phyloP scores from a whole-genome alignment of 2,113 vertebrate genomes.

The Phaethornis superciliosus region DNA sequence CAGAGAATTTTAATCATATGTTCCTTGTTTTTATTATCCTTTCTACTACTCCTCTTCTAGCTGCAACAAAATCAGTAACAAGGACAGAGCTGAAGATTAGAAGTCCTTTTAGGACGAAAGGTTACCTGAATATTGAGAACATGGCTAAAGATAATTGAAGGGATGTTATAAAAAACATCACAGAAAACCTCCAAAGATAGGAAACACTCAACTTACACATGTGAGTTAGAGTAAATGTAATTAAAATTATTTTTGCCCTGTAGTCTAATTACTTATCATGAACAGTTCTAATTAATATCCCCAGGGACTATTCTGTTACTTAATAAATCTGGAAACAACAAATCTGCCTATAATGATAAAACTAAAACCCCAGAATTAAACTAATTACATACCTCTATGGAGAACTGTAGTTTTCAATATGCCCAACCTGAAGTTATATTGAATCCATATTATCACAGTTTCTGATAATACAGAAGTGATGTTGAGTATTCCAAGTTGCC shows the following conservation, averaged over 20 bases:
- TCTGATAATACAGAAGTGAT: background rate
- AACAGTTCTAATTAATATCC: background rate
- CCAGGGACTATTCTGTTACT: background rate
- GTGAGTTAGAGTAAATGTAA: background rate
- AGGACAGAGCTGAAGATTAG: background rate
- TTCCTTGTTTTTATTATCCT: background rate
- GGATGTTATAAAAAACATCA: background rate
- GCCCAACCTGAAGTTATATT: background rate
- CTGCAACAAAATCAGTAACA: background rate
- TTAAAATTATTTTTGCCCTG: background rate
- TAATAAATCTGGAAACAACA: background rate
- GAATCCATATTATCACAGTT: background rate
- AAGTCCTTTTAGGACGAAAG: background rate
- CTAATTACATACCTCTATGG: background rate
- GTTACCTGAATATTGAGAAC: background rate
- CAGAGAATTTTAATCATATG: background rate
- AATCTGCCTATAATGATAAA: background rate
- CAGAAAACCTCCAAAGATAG: background rate
- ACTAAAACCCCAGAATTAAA: background rate
- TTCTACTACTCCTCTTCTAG: background rate
- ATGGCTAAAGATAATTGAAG: background rate
- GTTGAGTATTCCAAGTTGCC: background rate
- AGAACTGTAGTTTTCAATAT: background rate
- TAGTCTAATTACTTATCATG: background rate
- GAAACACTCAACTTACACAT: background rate